phyloP scores from a whole-genome alignment of 2,888 invertebrate species.

The Volucella inanis region DNA sequence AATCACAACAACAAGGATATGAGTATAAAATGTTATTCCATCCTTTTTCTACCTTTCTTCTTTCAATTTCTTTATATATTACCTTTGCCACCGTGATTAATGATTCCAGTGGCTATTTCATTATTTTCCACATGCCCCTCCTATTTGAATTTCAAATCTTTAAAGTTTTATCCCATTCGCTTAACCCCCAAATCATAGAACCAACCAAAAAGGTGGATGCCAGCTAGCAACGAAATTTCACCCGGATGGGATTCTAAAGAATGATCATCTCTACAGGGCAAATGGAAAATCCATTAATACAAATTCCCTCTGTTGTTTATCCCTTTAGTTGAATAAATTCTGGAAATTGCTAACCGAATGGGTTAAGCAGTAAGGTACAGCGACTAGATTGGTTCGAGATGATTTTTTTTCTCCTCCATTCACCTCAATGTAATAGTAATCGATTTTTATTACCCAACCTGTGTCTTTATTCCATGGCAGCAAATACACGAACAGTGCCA shows the following conservation, averaged over 20 bases:
- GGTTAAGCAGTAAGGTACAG: conserved; percentile 11
- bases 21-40: conserved; percentile 35
- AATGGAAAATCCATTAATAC: conserved; percentile 59
- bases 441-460: conserved; percentile 69
- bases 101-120: conserved; percentile 57
- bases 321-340: conserved; percentile 51
- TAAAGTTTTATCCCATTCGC: not conserved
- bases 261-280: conserved; percentile 39
- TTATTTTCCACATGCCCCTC: conserved; percentile 46
- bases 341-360: conserved; percentile 41
- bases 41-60: not conserved
- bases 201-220: not conserved
- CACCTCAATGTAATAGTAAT: conserved; percentile 67
- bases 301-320: conserved; percentile 52
- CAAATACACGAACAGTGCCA: conserved; percentile 35
- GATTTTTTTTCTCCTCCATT: conserved; percentile 58
- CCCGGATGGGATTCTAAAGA: conserved; percentile 9
- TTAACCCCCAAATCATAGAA: not conserved
- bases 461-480: conserved; percentile 22
- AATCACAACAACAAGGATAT: conserved; percentile 30
- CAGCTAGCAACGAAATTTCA: not conserved
- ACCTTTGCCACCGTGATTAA: conserved; percentile 58
- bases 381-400: conserved; percentile 33
- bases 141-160: conserved; percentile 65
- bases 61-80: not conserved